phyloP scores from a whole-genome alignment of 2,113 vertebrate species.

The Melanostigma gelatinosum region DNA sequence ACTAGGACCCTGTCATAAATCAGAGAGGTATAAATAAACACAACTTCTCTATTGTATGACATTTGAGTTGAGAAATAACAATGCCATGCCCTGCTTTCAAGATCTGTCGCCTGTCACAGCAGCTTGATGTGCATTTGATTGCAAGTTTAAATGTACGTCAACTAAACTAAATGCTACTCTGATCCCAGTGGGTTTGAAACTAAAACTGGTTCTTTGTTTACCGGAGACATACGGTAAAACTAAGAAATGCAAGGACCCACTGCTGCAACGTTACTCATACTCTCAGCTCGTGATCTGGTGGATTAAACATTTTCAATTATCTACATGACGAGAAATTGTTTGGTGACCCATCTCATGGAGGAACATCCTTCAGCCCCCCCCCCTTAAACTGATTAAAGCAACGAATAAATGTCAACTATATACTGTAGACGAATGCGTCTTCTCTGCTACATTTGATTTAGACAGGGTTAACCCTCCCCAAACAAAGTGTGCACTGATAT shows the following conservation, averaged over 20 bases:
- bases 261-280: neutral
- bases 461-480: neutral
- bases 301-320: neutral
- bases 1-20: conserved; percentile 14
- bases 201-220: neutral
- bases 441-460: conserved; percentile 4
- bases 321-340: neutral
- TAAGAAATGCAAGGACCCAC: neutral
- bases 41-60: conserved; percentile 24
- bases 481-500: conserved; percentile 8
- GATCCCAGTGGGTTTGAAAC: conserved; percentile 8
- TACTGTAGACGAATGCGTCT: neutral
- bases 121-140: conserved; percentile 12
- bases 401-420: neutral
- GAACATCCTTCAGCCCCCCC: neutral
- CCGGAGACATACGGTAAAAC: neutral
- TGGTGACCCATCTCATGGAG: neutral
- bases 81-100: conserved; percentile 19
- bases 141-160: neutral
- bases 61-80: conserved; percentile 8
- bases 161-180: conserved; percentile 16
- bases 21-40: conserved; percentile 36
- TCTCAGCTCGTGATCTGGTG: neutral
- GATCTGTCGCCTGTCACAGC: conserved; percentile 6
- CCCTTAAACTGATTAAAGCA: neutral